A percentile compares a stretch with the other conserved stretches of the same genome.
phyloP scores from a whole-genome alignment of 2,797 vertebrate species.

The Sylvia borin region DNA sequence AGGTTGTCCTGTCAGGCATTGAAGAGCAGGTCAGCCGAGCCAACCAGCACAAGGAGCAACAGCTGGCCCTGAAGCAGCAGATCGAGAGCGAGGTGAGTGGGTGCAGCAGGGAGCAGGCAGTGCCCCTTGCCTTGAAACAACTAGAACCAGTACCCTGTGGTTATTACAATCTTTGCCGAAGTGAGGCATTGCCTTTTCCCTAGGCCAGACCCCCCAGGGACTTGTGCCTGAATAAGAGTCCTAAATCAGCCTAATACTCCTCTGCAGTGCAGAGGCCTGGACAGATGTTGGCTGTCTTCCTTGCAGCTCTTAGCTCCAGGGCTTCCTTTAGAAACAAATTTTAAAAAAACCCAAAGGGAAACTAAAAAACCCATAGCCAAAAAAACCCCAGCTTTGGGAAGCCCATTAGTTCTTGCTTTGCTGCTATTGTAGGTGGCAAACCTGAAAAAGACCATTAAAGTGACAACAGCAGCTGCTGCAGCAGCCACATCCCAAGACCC shows the following conservation, averaged over 20 bases:
- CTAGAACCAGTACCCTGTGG: too few relatives aligned
- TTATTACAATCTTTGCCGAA: background rate
- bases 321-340: background rate
- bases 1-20: conserved; percentile 92
- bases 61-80: conserved; percentile 95
- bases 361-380: accelerated
- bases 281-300: background rate
- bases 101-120: background rate
- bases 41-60: conserved; percentile 95
- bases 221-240: background rate
- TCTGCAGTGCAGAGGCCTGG: background rate
- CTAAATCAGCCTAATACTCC: background rate
- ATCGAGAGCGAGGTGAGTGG: conserved; percentile 93
- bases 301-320: background rate
- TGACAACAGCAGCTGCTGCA: conserved; percentile 89
- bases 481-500: conserved; percentile 94
- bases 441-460: conserved; percentile 96
- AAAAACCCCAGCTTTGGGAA: background rate
- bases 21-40: conserved; percentile 95
- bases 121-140: background rate
- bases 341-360: background rate
- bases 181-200: background rate
- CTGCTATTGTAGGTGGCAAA: conserved; percentile 86
- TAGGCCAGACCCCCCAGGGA: background rate
- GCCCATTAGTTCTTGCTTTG: background rate